A percentile compares a stretch with the other conserved stretches of the same genome.
phyloP scores from a whole-genome alignment of 2,113 vertebrate species.

The Oncorhynchus clarkii region DNA sequence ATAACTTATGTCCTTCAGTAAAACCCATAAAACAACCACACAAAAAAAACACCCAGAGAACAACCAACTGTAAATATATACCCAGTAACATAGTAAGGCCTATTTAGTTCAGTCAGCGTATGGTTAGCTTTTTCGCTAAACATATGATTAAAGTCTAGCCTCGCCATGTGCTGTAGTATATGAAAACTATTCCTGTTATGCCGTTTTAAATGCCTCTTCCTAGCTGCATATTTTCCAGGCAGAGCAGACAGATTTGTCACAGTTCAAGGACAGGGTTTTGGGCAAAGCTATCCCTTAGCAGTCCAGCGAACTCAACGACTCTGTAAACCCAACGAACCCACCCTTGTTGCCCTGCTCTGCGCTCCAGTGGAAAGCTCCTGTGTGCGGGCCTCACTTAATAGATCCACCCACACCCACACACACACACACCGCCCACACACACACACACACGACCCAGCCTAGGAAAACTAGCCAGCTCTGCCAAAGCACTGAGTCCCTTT shows the following conservation, averaged over 20 bases:
- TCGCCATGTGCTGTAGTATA: not conserved
- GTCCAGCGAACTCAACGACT: conserved; percentile 68
- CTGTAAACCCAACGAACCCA: conserved; percentile 63
- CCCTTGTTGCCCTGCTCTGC: conserved; percentile 44
- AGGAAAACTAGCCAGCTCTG: conserved; percentile 4
- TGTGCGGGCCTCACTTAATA: conserved; percentile 29
- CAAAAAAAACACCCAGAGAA: no score
- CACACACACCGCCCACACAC: conserved; percentile 19
- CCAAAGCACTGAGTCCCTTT: conserved; percentile 28
- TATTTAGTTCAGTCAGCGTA: no score
- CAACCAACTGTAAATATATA: no score
- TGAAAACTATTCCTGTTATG: conserved; percentile 62
- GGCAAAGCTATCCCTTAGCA: conserved; percentile 59
- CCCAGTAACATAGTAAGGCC: no score
- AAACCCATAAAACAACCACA: not conserved
- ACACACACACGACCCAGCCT: conserved; percentile 16
- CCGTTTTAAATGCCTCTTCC: conserved; percentile 63
- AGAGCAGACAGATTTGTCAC: conserved; percentile 47
- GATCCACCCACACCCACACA: conserved; percentile 27
- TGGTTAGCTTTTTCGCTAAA: not conserved
- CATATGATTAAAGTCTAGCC: not conserved
- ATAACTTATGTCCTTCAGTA: not conserved
- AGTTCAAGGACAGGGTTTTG: conserved; percentile 72
- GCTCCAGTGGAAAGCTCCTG: conserved; percentile 60
- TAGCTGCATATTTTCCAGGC: conserved; percentile 16